phyloP scores from a whole-genome alignment of 2,797 vertebrate genomes.

The Schizothorax lantsangensis region DNA sequence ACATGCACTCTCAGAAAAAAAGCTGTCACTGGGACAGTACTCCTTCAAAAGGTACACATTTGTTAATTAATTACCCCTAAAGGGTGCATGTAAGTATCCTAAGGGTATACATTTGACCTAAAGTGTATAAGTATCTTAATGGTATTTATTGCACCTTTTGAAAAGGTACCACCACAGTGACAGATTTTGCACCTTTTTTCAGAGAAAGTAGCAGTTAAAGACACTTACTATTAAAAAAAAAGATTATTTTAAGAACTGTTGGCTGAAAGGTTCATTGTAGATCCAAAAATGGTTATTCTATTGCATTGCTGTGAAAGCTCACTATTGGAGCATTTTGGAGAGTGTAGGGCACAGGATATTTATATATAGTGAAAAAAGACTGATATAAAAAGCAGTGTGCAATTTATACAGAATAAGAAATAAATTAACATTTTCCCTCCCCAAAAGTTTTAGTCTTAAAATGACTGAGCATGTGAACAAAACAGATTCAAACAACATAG shows the following conservation, averaged over 20 bases:
- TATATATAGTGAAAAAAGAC: background rate
- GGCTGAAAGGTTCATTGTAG: background rate
- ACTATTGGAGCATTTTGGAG: background rate
- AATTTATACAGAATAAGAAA: background rate
- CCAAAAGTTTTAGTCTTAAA: background rate
- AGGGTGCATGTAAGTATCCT: background rate
- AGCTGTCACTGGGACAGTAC: background rate
- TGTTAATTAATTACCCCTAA: background rate
- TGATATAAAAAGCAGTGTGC: background rate
- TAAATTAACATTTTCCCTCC: background rate
- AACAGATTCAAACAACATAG: background rate
- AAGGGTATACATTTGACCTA: background rate
- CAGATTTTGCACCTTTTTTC: background rate
- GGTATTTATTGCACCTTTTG: background rate
- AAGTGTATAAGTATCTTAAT: background rate
- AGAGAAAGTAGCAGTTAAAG: background rate
- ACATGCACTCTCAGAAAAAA: background rate
- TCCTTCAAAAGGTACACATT: background rate
- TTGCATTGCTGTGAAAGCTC: background rate
- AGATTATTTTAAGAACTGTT: background rate
- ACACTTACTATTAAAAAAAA: no score
- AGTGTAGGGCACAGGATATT: background rate
- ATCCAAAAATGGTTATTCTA: background rate
- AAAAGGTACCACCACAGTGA: background rate
- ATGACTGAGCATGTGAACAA: background rate